Base-by-base conservation (phyloP, 2,888 invertebrate genomes). In the Epsilonema sp. region DNA sequence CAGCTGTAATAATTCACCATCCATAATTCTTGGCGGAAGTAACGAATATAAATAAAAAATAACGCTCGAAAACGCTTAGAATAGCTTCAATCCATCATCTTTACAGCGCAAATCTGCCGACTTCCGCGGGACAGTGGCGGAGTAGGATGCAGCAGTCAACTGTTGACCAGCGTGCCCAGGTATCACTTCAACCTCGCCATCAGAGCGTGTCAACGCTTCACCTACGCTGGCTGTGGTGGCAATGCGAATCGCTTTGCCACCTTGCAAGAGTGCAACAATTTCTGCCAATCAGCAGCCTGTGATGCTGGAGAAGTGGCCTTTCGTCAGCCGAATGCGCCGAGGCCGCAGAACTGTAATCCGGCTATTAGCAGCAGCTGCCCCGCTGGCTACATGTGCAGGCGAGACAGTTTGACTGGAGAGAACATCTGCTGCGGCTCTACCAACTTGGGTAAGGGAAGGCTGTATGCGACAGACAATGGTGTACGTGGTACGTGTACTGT, bases 371-470 rank as follows among this genome's bases (percentile, higher is more conserved):
- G 56, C 37, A 54, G 53, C 24, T 61, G 61, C 45, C 61, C 61
- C 11, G 45, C 53, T 5, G 58, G 62, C 42, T 61, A 55, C 52
- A 50, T 49, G 5, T 61, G 61, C 44, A 48, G 55, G 19, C 54
- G 51, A 47, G 58, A 61, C 43, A 46, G 55, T 1, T 45, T 61
- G 31, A 56, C 55, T 3, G n/a, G 8, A 8, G 52, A 52, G 26
- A 53, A 56, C 45, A 57, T 61, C 2, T 61, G 61, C 43, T 61
- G 61, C 46, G 61, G 61, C 5, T 52, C 57, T 1, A 53, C 52
- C 1, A 52, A 51, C 38, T 55, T 55, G 56, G 56, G 56, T 56
- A 31, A 11, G 31, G 8, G 16, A 16, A 31, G n/a, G n/a, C n/a
- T 31, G 31, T 16, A 8, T n/a, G n/a, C n/a, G n/a, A n/a, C n/a